A percentile compares a stretch with the other conserved stretches of the same genome.
phyloP scores from a whole-genome alignment of 2,797 vertebrate genomes.

The Argyrosomus regius region DNA sequence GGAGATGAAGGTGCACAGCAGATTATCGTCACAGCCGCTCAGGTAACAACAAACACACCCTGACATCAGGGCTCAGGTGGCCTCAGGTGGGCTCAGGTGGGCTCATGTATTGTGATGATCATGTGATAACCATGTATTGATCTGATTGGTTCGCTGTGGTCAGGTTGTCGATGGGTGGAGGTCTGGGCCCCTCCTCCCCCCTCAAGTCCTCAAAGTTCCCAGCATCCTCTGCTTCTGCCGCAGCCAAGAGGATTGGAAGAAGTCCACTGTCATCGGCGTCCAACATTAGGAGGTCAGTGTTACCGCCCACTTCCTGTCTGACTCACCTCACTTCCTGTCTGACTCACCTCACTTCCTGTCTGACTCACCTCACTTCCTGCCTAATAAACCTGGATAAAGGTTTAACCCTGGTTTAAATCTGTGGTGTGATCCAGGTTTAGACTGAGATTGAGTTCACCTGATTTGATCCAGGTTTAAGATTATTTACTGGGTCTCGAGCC shows the following conservation, averaged over 20 bases:
- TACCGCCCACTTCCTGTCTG: constrained; percentile 11
- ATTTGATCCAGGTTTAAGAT: too few species aligned
- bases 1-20: constrained; percentile 87
- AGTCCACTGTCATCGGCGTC: constrained; percentile 79
- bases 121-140: neutral
- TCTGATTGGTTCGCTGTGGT: neutral
- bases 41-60: constrained; percentile 78
- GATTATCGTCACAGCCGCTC: constrained; percentile 89
- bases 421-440: neutral
- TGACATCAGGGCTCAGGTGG: too few species aligned
- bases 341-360: constrained; percentile 3
- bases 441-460: neutral
- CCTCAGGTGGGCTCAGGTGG: too few species aligned
- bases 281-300: constrained; percentile 89
- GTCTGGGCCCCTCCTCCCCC: constrained; percentile 84
- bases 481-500: too few species aligned
- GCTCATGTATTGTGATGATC: too few species aligned
- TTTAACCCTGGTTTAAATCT: neutral
- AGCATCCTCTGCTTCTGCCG: constrained; percentile 83
- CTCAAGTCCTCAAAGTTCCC: constrained; percentile 89
- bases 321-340: constrained; percentile 17
- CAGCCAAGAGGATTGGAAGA: constrained; percentile 89
- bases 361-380: neutral
- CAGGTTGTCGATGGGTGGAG: constrained; percentile 83
- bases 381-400: neutral